Percentiles rank a stretch among this genome's conserved stretches.
These are phyloP conservation scores for Lagocephalus sceleratus DNA, from an alignment of 2,797 vertebrate genomes.

Conservation along the genomic window DNA sequence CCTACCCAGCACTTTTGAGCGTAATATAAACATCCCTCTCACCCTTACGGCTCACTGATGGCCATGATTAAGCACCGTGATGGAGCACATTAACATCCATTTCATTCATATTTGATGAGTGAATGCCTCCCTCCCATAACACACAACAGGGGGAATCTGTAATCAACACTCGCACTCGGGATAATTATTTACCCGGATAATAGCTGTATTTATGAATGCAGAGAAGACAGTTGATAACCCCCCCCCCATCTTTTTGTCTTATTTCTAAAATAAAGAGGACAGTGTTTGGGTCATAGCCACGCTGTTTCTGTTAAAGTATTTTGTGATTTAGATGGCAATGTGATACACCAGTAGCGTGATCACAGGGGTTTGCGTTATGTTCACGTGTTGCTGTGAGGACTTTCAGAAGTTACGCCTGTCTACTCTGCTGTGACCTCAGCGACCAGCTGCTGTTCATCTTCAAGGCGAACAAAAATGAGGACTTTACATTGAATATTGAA, in stretches of 20 bases:
- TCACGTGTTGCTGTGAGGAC: too few species aligned
- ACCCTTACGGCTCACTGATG: slow-evolving; percentile 44
- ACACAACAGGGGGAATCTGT: slow-evolving; percentile 62
- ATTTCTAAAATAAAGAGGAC: slow-evolving; percentile 42
- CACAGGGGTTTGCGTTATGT: too few species aligned
- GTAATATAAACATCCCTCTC: slow-evolving; percentile 12
- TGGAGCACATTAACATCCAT: slow-evolving; percentile 61
- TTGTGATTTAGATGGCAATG: not conserved
- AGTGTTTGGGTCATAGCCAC: slow-evolving; percentile 60
- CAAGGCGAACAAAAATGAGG: too few species aligned
- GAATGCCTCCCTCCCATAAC: slow-evolving; percentile 52
- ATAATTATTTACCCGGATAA: slow-evolving; percentile 69
- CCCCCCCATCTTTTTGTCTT: not conserved
- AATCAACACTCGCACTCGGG: slow-evolving; percentile 69
- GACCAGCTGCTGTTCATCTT: too few species aligned
- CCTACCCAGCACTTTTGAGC: too few species aligned
- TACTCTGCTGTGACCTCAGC: too few species aligned
- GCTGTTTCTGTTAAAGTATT: slow-evolving; percentile 28
- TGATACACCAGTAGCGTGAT: not conserved
- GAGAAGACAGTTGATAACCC: slow-evolving; percentile 34
- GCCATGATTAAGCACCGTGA: slow-evolving; percentile 61
- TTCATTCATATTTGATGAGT: slow-evolving; percentile 74
- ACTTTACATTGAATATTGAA: too few species aligned
- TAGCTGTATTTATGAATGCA: slow-evolving; percentile 61
- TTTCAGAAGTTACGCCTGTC: too few species aligned